Conservation (phyloP, 2,113 vertebrate species). For the Podarcis raffonei region DNA sequence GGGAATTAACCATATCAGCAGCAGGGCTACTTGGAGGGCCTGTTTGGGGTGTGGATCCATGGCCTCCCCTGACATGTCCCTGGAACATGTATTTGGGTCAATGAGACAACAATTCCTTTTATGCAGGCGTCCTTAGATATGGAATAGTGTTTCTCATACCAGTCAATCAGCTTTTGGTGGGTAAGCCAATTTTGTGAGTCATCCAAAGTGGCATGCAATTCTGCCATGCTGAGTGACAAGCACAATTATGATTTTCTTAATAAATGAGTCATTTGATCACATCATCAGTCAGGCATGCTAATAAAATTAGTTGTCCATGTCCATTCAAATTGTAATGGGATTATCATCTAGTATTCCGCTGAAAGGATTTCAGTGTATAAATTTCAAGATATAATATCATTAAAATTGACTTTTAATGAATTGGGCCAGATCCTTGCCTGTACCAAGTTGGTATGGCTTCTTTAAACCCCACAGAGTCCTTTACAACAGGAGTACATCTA, state of each 20-base stretch:
- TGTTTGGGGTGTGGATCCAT: no score
- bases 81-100: neutral
- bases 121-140: neutral
- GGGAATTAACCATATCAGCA: no score
- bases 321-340: neutral
- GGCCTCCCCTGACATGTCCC: no score
- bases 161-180: neutral
- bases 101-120: neutral
- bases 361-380: conserved; percentile 17
- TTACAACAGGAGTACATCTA: neutral
- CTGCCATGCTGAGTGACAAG: neutral
- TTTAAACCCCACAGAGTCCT: neutral
- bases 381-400: neutral
- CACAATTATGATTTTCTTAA: neutral
- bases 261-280: neutral
- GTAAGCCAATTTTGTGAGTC: neutral
- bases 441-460: neutral
- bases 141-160: neutral
- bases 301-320: neutral
- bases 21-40: no score
- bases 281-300: neutral
- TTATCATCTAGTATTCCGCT: conserved; percentile 18
- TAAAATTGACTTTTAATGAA: rapidly evolving
- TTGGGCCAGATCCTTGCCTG: neutral
- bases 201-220: neutral